Conservation (phyloP, 2,888 invertebrate genomes). For the Nebria salina region DNA sequence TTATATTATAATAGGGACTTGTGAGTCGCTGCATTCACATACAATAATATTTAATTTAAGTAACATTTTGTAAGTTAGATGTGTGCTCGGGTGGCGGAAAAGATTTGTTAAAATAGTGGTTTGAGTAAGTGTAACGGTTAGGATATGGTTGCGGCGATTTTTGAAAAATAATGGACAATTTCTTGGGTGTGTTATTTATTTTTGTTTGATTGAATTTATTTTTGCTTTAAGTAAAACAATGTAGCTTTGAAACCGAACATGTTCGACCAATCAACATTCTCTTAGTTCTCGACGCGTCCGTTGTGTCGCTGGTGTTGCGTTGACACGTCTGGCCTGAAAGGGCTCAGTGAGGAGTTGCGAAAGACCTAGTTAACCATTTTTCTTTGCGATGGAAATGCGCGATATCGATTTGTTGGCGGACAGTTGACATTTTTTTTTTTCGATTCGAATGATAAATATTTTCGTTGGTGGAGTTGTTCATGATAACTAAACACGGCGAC, state of each 20-base stretch:
- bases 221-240: not conserved
- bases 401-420: no score
- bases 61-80: no score
- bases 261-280: slow-evolving; percentile 37
- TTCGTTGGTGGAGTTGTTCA: not conserved
- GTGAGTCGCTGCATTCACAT: no score
- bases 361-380: not conserved
- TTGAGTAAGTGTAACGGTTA: no score
- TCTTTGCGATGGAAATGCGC: no score
- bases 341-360: not conserved
- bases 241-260: slow-evolving; percentile 17
- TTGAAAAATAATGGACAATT: not conserved
- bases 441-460: not conserved
- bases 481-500: not conserved
- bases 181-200: not conserved
- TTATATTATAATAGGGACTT: not conserved
- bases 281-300: slow-evolving; percentile 29
- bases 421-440: not conserved
- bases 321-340: slow-evolving; percentile 29
- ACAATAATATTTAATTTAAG: no score
- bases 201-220: not conserved
- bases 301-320: slow-evolving; percentile 28
- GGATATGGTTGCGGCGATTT: not conserved
- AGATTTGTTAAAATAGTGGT: no score
- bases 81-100: no score